Evolutionary conservation across 1,140 invertebrate species (phyloP).

Genomic region (Leguminivora glycinivorella): DNA sequence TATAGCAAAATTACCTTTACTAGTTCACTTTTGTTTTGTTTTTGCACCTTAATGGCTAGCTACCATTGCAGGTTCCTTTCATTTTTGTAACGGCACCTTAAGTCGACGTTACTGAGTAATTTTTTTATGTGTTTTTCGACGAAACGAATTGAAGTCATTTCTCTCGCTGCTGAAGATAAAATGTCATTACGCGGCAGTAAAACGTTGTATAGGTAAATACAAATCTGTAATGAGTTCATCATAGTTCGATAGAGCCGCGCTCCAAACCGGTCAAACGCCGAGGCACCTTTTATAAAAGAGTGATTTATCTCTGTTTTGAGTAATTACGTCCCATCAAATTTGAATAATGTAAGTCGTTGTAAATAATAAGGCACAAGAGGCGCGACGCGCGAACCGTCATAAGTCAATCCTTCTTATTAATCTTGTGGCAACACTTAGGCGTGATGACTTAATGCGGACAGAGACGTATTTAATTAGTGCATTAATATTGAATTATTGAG

Average conservation of each 20-base stretch:
- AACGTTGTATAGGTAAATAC: conserved; percentile 57
- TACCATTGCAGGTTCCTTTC: conserved; percentile 30
- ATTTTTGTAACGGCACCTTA: conserved; percentile 35
- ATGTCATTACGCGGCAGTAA: conserved; percentile 61
- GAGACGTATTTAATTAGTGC: conserved; percentile 74
- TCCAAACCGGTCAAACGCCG: conserved; percentile 61
- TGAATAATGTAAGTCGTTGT: conserved; percentile 71
- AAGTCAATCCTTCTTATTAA: conserved; percentile 75
- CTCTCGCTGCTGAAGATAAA: conserved; percentile 42
- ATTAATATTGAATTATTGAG: conserved; percentile 75
- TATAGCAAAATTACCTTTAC: conserved; percentile 45
- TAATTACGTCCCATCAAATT: conserved; percentile 77
- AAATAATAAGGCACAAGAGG: conserved; percentile 57
- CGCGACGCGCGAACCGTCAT: conserved; percentile 64
- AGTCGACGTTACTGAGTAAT: conserved; percentile 2
- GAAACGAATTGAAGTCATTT: conserved; percentile 35
- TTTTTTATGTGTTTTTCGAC: conserved; percentile 19
- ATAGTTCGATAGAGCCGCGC: conserved; percentile 45
- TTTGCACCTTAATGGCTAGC: conserved; percentile 37
- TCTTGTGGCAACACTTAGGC: conserved; percentile 60
- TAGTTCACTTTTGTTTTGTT: conserved; percentile 35
- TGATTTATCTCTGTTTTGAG: conserved; percentile 76
- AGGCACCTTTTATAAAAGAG: conserved; percentile 58
- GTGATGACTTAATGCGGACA: conserved; percentile 70
- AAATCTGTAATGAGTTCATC: conserved; percentile 64